Evolutionary conservation across 2,888 invertebrate genomes (phyloP).

Genomic region (Polydesmus complanatus): DNA sequence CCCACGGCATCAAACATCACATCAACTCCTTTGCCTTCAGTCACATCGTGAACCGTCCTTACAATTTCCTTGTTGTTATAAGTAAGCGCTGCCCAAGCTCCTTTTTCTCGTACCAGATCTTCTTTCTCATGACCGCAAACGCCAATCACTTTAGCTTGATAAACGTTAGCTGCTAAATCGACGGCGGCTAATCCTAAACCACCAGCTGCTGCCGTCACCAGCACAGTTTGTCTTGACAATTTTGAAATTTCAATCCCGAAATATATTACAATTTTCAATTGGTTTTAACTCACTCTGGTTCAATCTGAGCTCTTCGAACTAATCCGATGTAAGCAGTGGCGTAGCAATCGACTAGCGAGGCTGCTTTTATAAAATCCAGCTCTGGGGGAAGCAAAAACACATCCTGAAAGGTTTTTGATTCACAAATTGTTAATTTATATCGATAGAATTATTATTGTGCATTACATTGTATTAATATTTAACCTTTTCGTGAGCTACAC

Average conservation of each 20-base stretch:
- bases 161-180: constrained; percentile 53
- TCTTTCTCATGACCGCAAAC: constrained; percentile 49
- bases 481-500: constrained; percentile 36
- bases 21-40: constrained; percentile 44
- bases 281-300: constrained; percentile 25
- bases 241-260: not conserved
- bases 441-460: too few relatives aligned
- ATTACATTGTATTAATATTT: not conserved
- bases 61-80: constrained; percentile 40
- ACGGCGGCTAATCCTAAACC: constrained; percentile 48
- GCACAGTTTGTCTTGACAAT: constrained; percentile 39
- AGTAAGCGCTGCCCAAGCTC: constrained; percentile 49
- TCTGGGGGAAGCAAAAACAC: constrained; percentile 43
- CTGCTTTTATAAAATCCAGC: constrained; percentile 42
- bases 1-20: constrained; percentile 52
- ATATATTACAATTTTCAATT: not conserved
- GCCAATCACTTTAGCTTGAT: constrained; percentile 52
- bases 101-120: constrained; percentile 42
- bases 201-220: constrained; percentile 50
- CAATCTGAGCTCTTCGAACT: constrained; percentile 37
- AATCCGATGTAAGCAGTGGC: constrained; percentile 50
- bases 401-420: constrained; percentile 33
- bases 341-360: constrained; percentile 46
- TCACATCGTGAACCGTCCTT: constrained; percentile 42
- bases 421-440: not conserved